Conservation (phyloP, 2,888 invertebrate species). For the Zygothrica quintamaculata region DNA sequence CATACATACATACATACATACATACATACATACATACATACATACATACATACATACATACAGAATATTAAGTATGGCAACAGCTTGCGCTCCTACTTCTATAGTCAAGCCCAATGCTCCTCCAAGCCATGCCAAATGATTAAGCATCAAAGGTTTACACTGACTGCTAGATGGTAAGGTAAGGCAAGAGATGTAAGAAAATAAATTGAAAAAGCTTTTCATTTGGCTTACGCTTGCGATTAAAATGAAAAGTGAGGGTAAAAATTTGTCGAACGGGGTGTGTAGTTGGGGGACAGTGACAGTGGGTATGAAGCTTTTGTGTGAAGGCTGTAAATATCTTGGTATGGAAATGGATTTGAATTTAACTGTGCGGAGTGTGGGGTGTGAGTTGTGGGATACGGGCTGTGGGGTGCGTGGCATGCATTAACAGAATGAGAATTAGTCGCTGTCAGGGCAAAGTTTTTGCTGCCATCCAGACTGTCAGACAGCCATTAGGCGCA, state of each 20-base stretch:
- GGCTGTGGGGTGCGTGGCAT: constrained; percentile 22
- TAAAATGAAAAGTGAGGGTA: constrained; percentile 65
- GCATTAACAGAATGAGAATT: constrained; percentile 59
- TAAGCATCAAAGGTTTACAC: constrained; percentile 67
- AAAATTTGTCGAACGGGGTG: constrained; percentile 31
- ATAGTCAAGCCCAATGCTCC: constrained; percentile 13
- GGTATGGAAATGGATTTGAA: constrained; percentile 35
- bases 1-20: too few relatives aligned
- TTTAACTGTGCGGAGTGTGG: neutral
- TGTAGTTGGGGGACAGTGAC: neutral
- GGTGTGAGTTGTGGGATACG: neutral
- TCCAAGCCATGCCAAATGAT: constrained; percentile 54
- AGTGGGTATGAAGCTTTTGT: constrained; percentile 3
- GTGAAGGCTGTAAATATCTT: neutral
- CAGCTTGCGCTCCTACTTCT: constrained; percentile 20
- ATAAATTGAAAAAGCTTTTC: constrained; percentile 78
- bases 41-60: constrained; percentile 11
- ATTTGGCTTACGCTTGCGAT: constrained; percentile 74
- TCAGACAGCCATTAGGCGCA: constrained; percentile 68
- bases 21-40: too few relatives aligned
- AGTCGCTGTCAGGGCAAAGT: constrained; percentile 65
- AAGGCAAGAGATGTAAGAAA: constrained; percentile 52
- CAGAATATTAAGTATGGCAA: constrained; percentile 57
- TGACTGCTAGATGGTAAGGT: constrained; percentile 45
- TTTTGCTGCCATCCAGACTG: constrained; percentile 44